Evolutionary conservation across 2,888 invertebrate genomes (phyloP).

Genomic region (Dicyrtoma fusca): DNA sequence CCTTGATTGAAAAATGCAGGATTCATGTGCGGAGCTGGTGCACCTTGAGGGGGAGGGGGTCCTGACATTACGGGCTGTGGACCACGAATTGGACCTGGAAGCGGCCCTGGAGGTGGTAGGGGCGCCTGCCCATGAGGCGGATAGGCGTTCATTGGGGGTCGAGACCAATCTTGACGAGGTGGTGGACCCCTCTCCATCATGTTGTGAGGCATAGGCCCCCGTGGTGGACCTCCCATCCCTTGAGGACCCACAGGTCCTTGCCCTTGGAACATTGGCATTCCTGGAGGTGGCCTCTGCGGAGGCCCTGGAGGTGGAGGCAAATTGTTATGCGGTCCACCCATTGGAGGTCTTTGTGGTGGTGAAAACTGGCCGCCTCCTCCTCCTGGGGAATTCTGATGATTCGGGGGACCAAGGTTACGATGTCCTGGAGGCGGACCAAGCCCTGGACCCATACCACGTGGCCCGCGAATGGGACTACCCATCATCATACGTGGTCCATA

Average conservation of each 20-base stretch:
- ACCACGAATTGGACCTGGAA: slow-evolving; percentile 63
- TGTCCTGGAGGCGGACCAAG: slow-evolving; percentile 65
- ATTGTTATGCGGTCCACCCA: slow-evolving; percentile 61
- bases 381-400: slow-evolving; percentile 59
- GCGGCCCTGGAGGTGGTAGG: slow-evolving; percentile 64
- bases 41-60: slow-evolving; percentile 63
- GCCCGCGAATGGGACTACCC: slow-evolving; percentile 53
- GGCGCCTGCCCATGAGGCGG: slow-evolving; percentile 63
- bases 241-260: slow-evolving; percentile 56
- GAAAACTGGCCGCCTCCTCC: slow-evolving; percentile 59
- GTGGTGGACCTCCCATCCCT: slow-evolving; percentile 59
- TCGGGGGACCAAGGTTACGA: slow-evolving; percentile 62
- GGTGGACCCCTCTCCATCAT: slow-evolving; percentile 63
- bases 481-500: slow-evolving; percentile 59
- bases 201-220: slow-evolving; percentile 55
- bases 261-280: slow-evolving; percentile 50
- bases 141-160: slow-evolving; percentile 65
- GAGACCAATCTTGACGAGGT: slow-evolving; percentile 72
- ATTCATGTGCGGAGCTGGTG: slow-evolving; percentile 92
- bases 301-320: slow-evolving; percentile 57
- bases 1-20: slow-evolving; percentile 92
- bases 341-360: slow-evolving; percentile 65
- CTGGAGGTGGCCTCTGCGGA: slow-evolving; percentile 53
- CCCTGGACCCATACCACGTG: slow-evolving; percentile 64
- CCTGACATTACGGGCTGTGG: slow-evolving; percentile 60